Evolutionary conservation across 2,888 invertebrate species (phyloP).

Genomic region (Lamproptera curius): DNA sequence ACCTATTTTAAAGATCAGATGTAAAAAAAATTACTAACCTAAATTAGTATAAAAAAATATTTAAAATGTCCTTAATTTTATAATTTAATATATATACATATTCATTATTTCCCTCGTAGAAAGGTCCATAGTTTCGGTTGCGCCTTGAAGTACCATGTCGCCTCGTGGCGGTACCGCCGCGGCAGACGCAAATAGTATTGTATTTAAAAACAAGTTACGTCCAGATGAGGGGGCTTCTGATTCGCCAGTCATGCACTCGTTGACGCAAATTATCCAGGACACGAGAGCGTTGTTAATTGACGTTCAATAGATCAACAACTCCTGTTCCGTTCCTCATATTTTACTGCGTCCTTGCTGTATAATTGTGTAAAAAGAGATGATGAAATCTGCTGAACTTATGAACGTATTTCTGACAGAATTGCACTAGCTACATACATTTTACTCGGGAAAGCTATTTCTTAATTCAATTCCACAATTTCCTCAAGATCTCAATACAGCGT

Average conservation of each 20-base stretch:
- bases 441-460: no score
- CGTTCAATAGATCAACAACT: slow-evolving; percentile 23
- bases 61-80: no score
- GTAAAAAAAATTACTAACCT: no score
- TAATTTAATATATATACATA: no score
- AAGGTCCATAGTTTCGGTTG: slow-evolving; percentile 22
- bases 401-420: no score
- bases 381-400: neutral
- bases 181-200: slow-evolving; percentile 35
- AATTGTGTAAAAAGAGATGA: no score
- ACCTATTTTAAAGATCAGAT: no score
- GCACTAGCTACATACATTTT: no score
- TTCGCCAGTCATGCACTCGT: slow-evolving; percentile 45
- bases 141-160: slow-evolving; percentile 15
- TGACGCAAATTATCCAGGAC: slow-evolving; percentile 28
- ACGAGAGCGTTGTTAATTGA: slow-evolving; percentile 22
- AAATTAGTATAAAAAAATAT: no score
- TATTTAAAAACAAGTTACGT: slow-evolving; percentile 45
- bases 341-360: neutral
- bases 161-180: slow-evolving; percentile 11
- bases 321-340: neutral
- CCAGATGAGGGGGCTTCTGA: slow-evolving; percentile 39
- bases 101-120: no score
- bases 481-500: no score
- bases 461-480: no score